phyloP scores from a whole-genome alignment of 2,113 vertebrate species.

The Larimichthys polyactis region DNA sequence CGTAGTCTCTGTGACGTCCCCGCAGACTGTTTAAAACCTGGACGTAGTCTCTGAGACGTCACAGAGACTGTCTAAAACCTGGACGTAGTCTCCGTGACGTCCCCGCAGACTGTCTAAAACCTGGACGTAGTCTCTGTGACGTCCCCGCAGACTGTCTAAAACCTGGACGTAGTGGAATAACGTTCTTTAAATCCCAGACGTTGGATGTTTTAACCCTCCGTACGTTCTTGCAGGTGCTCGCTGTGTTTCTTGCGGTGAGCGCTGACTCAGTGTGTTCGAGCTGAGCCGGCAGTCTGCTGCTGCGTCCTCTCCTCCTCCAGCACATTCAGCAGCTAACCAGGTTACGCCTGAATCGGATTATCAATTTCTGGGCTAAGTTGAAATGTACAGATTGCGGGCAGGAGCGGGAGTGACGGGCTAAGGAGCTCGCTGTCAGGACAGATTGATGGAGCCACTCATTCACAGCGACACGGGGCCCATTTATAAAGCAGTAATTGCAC shows the following conservation, averaged over 20 bases:
- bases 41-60: too few species aligned
- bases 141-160: too few species aligned
- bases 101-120: too few species aligned
- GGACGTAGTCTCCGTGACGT: too few species aligned
- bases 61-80: too few species aligned
- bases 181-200: too few species aligned
- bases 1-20: too few species aligned
- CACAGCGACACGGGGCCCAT: slow-evolving; percentile 85
- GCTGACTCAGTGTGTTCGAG: slow-evolving; percentile 15
- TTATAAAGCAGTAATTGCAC: slow-evolving; percentile 91
- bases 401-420: slow-evolving; percentile 88
- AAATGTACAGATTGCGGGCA: slow-evolving; percentile 88
- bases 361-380: slow-evolving; percentile 90
- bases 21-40: too few species aligned
- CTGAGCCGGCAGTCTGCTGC: slow-evolving; percentile 47
- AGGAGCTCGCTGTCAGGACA: slow-evolving; percentile 83
- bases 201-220: too few species aligned
- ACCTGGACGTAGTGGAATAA: too few species aligned
- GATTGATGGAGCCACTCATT: slow-evolving; percentile 90
- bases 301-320: slow-evolving; percentile 35
- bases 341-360: slow-evolving; percentile 91
- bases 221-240: too few species aligned
- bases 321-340: slow-evolving; percentile 84
- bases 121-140: too few species aligned
- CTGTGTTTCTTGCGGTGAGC: not conserved